These are phyloP conservation scores for Pyrocephalus nanus DNA, from an alignment of 2,797 vertebrate species.

Conservation along the genomic window DNA sequence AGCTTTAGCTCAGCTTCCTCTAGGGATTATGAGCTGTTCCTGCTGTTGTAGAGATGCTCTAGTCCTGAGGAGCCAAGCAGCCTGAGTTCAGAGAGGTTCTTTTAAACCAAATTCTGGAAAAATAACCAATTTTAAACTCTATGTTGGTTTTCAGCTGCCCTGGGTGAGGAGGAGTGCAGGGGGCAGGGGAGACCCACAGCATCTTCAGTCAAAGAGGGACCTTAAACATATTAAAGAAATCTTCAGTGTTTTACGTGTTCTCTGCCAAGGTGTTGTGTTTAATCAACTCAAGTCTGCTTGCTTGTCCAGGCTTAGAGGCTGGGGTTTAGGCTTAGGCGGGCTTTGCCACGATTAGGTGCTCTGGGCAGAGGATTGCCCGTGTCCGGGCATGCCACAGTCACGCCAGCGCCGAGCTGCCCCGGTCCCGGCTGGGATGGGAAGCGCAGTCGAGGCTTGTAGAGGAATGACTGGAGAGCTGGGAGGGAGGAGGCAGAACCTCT, in stretches of 20 bases:
- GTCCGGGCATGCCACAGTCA: not conserved
- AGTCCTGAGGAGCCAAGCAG: not conserved
- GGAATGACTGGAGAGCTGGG: not conserved
- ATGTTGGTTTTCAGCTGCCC: not conserved
- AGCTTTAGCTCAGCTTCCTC: not conserved
- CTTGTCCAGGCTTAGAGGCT: not conserved
- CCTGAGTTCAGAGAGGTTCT: not conserved
- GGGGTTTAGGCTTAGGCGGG: not conserved
- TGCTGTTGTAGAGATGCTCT: not conserved
- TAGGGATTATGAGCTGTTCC: not conserved
- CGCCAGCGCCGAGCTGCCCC: fast-evolving
- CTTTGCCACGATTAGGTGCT: not conserved
- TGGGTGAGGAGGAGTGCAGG: not conserved
- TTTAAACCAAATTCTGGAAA: not conserved
- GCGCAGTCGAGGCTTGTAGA: not conserved
- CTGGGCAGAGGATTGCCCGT: fast-evolving
- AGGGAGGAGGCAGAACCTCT: constrained; percentile 57
- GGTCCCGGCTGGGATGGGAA: not conserved
- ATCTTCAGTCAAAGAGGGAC: not conserved
- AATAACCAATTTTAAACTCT: not conserved
- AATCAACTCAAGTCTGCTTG: not conserved
- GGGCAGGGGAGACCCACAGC: fast-evolving
- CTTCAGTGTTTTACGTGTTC: not conserved
- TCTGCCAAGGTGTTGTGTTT: not conserved
- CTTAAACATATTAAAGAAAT: not conserved